Percentiles rank a stretch among this genome's conserved stretches.
Conservation (phyloP, 2,888 invertebrate genomes). For the Apamea monoglypha region DNA sequence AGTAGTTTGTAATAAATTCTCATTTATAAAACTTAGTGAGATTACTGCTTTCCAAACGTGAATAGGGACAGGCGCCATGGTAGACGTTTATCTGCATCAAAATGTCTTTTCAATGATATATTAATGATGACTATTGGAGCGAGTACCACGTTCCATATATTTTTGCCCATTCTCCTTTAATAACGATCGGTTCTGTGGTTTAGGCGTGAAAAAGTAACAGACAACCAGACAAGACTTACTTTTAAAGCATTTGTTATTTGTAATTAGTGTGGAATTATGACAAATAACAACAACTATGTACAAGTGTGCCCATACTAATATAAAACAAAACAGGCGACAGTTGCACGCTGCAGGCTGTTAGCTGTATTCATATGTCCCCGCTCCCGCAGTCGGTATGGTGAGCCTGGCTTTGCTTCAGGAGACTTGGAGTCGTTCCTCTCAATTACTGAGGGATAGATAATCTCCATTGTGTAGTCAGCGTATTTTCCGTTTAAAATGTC, state of each 20-base stretch:
- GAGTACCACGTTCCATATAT: no score
- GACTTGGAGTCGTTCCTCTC: neutral
- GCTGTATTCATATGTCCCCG: neutral
- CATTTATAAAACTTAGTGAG: no score
- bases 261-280: neutral
- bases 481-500: neutral
- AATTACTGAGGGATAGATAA: neutral
- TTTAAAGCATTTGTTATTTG: neutral
- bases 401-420: neutral
- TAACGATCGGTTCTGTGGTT: no score
- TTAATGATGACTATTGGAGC: no score
- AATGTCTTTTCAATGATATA: no score
- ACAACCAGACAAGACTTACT: neutral
- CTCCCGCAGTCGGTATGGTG: no score
- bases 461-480: neutral
- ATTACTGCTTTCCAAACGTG: no score
- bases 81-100: no score
- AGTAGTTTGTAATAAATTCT: no score
- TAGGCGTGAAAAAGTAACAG: neutral
- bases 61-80: no score
- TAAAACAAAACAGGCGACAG: neutral
- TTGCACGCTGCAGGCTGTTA: neutral
- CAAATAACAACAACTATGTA: neutral
- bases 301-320: neutral
- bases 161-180: no score